phyloP scores from a whole-genome alignment of 2,888 invertebrate genomes.

The Drosophila nigricruria region DNA sequence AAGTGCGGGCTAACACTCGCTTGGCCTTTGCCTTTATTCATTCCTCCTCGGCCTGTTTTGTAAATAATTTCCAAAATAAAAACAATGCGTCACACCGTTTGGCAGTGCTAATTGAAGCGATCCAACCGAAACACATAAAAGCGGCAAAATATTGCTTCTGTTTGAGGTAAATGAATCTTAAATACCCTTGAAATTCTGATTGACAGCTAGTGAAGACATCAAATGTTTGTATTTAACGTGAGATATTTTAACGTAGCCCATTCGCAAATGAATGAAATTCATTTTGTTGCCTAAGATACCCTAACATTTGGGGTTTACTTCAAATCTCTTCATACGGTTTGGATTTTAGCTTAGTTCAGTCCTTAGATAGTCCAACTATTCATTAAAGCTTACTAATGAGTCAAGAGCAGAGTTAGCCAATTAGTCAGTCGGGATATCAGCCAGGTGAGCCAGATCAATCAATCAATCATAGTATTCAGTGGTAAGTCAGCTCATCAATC shows the following conservation, averaged over 20 bases:
- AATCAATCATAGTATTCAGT: neutral
- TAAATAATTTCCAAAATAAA: conserved; percentile 72
- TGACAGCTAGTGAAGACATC: conserved; percentile 5
- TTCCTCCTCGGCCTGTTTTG: conserved; percentile 35
- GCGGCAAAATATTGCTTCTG: neutral
- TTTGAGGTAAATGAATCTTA: neutral
- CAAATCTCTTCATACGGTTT: neutral
- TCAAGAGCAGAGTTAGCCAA: too few relatives aligned
- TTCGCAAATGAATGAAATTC: neutral
- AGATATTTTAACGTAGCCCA: too few relatives aligned
- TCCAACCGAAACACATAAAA: conserved; percentile 51
- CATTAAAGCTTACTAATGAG: too few relatives aligned
- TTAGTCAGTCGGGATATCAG: neutral
- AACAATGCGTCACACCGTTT: conserved; percentile 70
- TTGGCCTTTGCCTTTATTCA: conserved; percentile 22
- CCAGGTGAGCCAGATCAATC: neutral
- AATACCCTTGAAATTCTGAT: conserved; percentile 25
- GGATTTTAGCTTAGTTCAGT: too few relatives aligned
- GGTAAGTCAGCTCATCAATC: neutral
- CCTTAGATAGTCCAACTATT: too few relatives aligned
- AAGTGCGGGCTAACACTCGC: conserved; percentile 53
- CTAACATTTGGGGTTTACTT: neutral
- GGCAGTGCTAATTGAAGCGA: conserved; percentile 68
- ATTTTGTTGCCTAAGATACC: neutral
- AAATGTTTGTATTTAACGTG: neutral